phyloP scores from a whole-genome alignment of 2,888 invertebrate species.

The Aphidius colemani region DNA sequence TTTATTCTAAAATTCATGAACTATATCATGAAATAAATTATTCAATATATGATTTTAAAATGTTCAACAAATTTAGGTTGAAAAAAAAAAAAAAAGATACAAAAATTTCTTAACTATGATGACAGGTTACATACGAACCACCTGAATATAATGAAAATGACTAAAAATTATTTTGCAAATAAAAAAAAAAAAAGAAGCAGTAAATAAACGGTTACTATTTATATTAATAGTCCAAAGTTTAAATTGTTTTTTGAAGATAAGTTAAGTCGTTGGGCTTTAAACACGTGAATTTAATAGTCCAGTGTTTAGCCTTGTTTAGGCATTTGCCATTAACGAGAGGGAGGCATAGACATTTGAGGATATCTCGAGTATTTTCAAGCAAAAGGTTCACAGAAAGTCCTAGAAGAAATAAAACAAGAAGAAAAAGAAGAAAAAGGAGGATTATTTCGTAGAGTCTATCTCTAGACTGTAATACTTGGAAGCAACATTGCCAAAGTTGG shows the following conservation, averaged over 20 bases:
- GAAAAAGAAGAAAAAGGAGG: neutral
- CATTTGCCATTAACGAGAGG: conserved; percentile 1
- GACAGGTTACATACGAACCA: too few relatives aligned
- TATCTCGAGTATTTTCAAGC: neutral
- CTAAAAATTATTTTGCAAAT: too few relatives aligned
- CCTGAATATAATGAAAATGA: too few relatives aligned
- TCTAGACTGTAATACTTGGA: neutral
- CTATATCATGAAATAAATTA: too few relatives aligned
- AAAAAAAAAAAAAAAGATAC: too few relatives aligned
- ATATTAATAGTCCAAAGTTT: conserved; percentile 17
- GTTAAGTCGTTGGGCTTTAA: neutral
- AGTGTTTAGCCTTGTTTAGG: conserved; percentile 21
- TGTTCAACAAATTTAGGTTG: too few relatives aligned
- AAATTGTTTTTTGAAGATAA: conserved; percentile 2
- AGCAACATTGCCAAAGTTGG: neutral
- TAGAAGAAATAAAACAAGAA: neutral
- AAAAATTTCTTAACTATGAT: too few relatives aligned
- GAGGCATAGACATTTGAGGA: neutral
- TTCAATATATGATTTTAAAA: too few relatives aligned
- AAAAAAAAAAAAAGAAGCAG: too few relatives aligned
- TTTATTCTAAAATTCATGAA: neutral
- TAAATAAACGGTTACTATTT: neutral
- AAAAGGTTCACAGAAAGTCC: neutral
- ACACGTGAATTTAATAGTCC: conserved; percentile 13
- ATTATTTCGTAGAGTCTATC: neutral